Evolutionary conservation across 1,140 invertebrate genomes (phyloP).

Genomic region (Leptopilina clavipes): DNA sequence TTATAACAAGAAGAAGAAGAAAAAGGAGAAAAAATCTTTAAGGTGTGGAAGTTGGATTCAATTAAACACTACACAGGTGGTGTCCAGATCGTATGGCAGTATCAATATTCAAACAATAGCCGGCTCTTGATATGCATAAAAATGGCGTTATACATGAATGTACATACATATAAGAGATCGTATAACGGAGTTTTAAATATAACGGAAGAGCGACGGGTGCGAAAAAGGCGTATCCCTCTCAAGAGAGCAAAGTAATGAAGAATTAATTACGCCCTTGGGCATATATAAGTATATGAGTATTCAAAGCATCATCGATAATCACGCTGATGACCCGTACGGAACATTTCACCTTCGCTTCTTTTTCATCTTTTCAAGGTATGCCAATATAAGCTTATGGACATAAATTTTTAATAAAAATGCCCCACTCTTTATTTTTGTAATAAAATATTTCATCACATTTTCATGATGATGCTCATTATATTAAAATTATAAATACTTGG

Average conservation of each 20-base stretch:
- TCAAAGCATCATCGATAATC: constrained; percentile 3
- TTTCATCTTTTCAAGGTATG: constrained; percentile 13
- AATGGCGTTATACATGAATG: no score
- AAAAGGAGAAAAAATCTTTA: no score
- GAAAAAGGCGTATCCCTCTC: not conserved
- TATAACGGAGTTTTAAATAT: constrained; percentile 28
- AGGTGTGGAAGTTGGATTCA: no score
- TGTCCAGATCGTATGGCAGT: not conserved
- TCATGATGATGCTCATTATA: not conserved
- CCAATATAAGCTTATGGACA: not conserved
- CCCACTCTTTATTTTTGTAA: not conserved
- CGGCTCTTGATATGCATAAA: constrained; percentile 25
- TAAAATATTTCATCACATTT: constrained; percentile 20
- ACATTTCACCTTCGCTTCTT: constrained; percentile 12
- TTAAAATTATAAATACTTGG: no score
- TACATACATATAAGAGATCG: not conserved
- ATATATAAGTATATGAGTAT: constrained; percentile 11
- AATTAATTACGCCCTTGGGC: constrained; percentile 20
- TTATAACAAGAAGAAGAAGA: no score
- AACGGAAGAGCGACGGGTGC: constrained; percentile 15
- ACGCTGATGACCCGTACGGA: constrained; percentile 1
- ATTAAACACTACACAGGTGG: not conserved
- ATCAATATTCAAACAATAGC: not conserved
- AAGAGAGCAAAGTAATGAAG: constrained; percentile 4
- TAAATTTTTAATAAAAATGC: not conserved